phyloP scores from a whole-genome alignment of 23 tunicate species.

The Oikopleura dioica region DNA sequence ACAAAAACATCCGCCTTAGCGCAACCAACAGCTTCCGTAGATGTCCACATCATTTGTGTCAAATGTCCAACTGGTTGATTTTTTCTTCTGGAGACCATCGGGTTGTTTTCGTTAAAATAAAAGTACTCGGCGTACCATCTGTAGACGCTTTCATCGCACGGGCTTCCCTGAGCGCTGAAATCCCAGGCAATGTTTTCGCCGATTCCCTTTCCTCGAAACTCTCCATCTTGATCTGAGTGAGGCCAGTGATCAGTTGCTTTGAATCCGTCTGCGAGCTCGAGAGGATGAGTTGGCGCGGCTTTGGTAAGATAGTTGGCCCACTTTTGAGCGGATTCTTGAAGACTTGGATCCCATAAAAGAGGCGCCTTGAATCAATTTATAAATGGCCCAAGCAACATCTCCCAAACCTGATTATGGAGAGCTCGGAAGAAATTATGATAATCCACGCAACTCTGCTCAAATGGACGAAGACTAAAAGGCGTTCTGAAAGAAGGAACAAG shows the following conservation, averaged over 20 bases:
- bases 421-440: background rate
- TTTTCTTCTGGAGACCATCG: constrained; percentile 8
- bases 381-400: too few species aligned
- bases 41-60: constrained; percentile 68
- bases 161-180: constrained; percentile 33
- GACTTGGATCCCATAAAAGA: constrained; percentile 26
- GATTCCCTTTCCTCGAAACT: constrained; percentile 24
- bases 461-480: too few species aligned
- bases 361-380: too few species aligned
- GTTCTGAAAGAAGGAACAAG: too few species aligned
- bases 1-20: constrained; percentile 17
- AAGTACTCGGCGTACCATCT: constrained; percentile 62
- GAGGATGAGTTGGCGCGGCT: constrained; percentile 34
- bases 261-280: background rate
- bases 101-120: constrained; percentile 36
- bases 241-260: constrained; percentile 42
- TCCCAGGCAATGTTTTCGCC: constrained; percentile 99
- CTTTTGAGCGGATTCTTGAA: constrained; percentile 26
- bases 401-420: background rate
- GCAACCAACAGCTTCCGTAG: constrained; percentile 38
- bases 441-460: background rate
- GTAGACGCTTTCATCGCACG: constrained; percentile 36
- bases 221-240: constrained; percentile 40
- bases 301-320: constrained; percentile 42
- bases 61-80: constrained; percentile 50